Base-by-base conservation (phyloP, 2,113 vertebrate species). In the Tiliqua scincoides region DNA sequence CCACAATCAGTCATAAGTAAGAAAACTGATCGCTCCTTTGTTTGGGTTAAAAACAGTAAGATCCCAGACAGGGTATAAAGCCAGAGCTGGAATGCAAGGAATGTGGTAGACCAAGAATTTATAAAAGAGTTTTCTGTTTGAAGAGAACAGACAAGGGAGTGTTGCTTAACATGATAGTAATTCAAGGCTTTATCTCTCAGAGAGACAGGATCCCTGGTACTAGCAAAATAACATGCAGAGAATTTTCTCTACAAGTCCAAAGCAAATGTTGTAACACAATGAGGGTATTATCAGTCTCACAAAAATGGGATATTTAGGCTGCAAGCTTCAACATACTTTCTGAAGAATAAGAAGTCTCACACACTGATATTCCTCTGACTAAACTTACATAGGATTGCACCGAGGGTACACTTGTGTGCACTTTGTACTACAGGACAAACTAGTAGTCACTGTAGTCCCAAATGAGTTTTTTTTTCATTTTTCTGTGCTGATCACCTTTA, bases 51-150 rank as follows among this genome's bases (percentile, higher is more conserved):
- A 87, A 73, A 62, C 0, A 80, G 76, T 86, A 67, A 89, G 88
- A 87, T 74, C 68, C 73, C 86, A 88, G 73, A 84, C 62, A 87
- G 79, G 11, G n/a, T 32, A 35, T 10, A 59, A n/a, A 90, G 79
- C 65, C 25, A 67, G 30, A 89, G 78, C 70, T 40, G 25, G 87
- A 62, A 65, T 61, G 86, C 27, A n/a, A 87, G 85, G 93, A 93
- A 89, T 82, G 80, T 59, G 27, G 30, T 78, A 72, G 72, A 85
- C 43, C 88, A 82, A 89, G 85, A 72, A 90, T 70, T 67, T 43
- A 76, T 17, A 85, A 91, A 90, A 8, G 63, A 82, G 9, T 48
- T 35, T 35, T 54, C 89, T 86, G 11, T 62, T 8, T 20, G 62
- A 57, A 89, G 90, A 23, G 81, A 88, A 87, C 23, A 65, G 43